Conservation (phyloP, 2,797 vertebrate species). For the Acrossocheilus fasciatus region DNA sequence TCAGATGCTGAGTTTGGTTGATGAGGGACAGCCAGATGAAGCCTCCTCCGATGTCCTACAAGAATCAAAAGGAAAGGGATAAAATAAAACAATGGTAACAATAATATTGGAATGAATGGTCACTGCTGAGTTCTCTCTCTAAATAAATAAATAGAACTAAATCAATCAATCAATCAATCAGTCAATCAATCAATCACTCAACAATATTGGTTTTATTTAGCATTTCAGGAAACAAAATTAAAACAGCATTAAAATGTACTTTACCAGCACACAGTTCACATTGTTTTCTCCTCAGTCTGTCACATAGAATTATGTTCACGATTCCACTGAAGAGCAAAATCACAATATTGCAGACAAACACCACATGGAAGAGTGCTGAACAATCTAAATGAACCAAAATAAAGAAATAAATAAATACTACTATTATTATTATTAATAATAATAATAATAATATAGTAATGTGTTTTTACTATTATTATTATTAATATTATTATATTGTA, state of each 20-base stretch:
- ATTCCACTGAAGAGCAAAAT: slow-evolving; percentile 26
- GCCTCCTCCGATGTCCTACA: background rate
- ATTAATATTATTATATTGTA: background rate
- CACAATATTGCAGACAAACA: slow-evolving; percentile 25
- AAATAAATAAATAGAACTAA: background rate
- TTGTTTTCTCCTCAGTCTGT: slow-evolving; percentile 14
- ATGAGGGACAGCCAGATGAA: background rate
- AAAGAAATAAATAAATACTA: background rate
- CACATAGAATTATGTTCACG: slow-evolving; percentile 9
- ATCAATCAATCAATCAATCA: too few relatives aligned
- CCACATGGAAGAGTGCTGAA: slow-evolving; percentile 9
- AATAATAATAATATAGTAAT: background rate
- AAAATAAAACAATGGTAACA: background rate
- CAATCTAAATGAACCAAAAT: background rate
- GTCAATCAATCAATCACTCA: background rate
- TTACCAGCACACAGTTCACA: slow-evolving; percentile 17
- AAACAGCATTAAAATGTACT: background rate
- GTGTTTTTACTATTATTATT: too few relatives aligned
- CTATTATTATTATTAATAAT: background rate
- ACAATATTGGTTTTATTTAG: background rate
- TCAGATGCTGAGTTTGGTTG: background rate
- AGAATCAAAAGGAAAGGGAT: background rate
- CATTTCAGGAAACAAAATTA: background rate
- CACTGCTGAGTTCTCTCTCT: background rate
- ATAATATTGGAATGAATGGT: background rate